These are phyloP conservation scores for Ailurus styani DNA, from an alignment of 2,113 vertebrate species.

Conservation along the genomic window DNA sequence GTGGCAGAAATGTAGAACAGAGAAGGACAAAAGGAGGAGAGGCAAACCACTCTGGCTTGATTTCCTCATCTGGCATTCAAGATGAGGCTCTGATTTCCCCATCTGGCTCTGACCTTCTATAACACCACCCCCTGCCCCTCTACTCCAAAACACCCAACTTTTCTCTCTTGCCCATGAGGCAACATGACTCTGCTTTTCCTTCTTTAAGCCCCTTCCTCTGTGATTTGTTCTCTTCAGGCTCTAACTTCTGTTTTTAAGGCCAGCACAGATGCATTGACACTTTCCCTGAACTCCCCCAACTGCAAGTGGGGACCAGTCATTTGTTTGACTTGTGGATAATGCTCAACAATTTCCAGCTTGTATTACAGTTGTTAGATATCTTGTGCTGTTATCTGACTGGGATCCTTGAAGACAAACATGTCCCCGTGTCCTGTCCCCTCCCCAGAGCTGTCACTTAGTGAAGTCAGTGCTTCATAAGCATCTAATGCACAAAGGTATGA, in stretches of 20 bases:
- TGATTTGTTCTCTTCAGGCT: not conserved
- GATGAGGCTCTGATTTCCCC: no score
- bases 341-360: not conserved
- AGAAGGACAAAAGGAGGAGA: not conserved
- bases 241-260: not conserved
- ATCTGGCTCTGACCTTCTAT: not conserved
- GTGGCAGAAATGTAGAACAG: not conserved
- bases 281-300: not conserved
- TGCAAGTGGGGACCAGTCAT: not conserved
- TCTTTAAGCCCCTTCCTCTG: not conserved
- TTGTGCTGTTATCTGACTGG: not conserved
- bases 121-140: not conserved
- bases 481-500: not conserved
- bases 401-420: not conserved
- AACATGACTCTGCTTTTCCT: not conserved
- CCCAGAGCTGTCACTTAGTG: not conserved
- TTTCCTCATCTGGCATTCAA: not conserved
- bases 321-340: not conserved
- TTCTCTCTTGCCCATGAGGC: not conserved
- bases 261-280: no score
- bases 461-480: not conserved
- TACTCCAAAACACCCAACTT: no score
- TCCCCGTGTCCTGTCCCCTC: not conserved
- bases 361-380: not conserved
- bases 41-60: not conserved